Base-by-base conservation (phyloP, 2,888 invertebrate genomes). In the Agrochola litura region DNA sequence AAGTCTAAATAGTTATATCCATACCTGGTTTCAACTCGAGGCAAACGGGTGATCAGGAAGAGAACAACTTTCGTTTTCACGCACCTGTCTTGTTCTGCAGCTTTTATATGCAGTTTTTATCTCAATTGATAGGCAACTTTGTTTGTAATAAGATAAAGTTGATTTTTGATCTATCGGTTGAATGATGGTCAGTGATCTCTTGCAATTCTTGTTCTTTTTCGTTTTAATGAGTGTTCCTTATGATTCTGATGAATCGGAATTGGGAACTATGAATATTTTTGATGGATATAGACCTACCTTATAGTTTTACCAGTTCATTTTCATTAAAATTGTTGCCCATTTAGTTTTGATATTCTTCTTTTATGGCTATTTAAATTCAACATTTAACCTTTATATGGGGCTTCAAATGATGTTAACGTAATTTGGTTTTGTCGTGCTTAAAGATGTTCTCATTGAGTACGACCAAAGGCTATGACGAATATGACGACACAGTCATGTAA, bases 21-120 rank as follows among this genome's bases (percentile, higher is more conserved):
- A 91, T 91, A 91, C 89, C 89, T 90, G 89, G 91, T 89, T 91
- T 83, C 83, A 85, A 90, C 88, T 89, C 95, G 95, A 95, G 95
- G 96, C 93, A 88, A 95, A 91, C 95, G 91, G 92, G 93, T 93
- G 92, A 95, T 89, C 96, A 96, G 96, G 96, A 96, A 96, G 96
- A 93, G 94, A 96, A 96, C 96, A 96, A 96, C 96, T 96, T 96
- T 96, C 96, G 92, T 95, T 96, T 96, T 96, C 95, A 93, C 92
- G 92, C 96, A 96, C 96, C 96, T 96, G 96, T 95, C 95, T 92
- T 93, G 95, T 93, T 93, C 92, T 93, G 93, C 93, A 91, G 90
- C 93, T 94, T 91, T 93, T 93, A 91, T 91, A 90, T 89, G 90
- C 88, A 82, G 79, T 88, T 87, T 87, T 84, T 86, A 83, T 76